These are phyloP conservation scores for Bothrops jararaca DNA, from an alignment of 2,113 vertebrate genomes.

Conservation along the genomic window DNA sequence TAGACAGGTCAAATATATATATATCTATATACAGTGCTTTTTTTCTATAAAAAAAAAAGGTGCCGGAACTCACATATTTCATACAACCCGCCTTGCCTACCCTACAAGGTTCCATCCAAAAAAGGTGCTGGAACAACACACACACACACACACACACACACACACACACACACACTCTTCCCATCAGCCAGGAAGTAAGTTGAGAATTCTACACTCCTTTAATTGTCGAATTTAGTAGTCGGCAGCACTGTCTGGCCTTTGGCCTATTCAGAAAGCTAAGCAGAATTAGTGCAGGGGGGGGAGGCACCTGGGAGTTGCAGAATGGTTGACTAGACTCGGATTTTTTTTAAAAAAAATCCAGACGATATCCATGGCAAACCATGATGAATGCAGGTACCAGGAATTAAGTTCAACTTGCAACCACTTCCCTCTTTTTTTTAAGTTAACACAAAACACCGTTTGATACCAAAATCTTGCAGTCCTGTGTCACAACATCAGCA, in stretches of 20 bases:
- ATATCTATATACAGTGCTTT: too few species aligned
- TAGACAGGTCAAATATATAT: too few species aligned
- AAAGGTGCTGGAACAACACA: too few species aligned
- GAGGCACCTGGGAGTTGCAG: neutral
- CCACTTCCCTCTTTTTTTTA: neutral
- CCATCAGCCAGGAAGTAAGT: neutral
- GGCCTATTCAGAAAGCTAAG: neutral
- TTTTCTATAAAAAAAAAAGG: too few species aligned
- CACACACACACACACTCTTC: too few species aligned
- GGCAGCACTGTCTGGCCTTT: neutral
- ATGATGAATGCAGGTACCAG: neutral
- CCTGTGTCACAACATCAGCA: neutral
- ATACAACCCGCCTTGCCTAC: too few species aligned
- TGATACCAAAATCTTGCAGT: neutral
- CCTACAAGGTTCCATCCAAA: too few species aligned
- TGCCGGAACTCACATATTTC: too few species aligned
- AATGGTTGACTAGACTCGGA: neutral
- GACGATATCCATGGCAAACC: neutral
- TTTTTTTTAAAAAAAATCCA: neutral
- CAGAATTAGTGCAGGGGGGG: neutral
- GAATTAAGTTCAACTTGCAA: neutral
- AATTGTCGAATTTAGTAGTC: neutral
- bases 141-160: too few species aligned
- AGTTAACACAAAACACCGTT: neutral
- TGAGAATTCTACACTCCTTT: neutral